Evolutionary conservation across 2,113 vertebrate species (phyloP), one percentile per base, ranked within the genome.

Genomic region (Oncorhynchus masou): DNA sequence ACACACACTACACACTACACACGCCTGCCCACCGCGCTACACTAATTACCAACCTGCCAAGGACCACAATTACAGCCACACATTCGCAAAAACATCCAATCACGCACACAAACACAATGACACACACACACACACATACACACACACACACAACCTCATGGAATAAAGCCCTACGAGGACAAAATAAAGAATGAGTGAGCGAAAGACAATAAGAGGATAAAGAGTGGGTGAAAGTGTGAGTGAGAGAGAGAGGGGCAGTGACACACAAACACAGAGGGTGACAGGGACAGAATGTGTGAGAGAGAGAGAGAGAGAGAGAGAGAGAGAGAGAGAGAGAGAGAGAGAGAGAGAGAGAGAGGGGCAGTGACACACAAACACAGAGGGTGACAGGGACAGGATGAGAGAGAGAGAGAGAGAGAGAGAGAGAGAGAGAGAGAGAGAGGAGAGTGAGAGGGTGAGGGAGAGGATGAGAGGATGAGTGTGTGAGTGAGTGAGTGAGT

Each of bases 1-100:
- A 62, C 92, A 93, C 86, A 86, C 90, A 87, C 29, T 27, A 31
- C 29, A 31, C 29, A 31, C 84, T 90, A 89, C 92, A 16, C 74
- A 84, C 51, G 64, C 79, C 70, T 86, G 80, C 84, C 88, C 94
- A 84, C 84, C 81, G 81, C 65, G 25, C 65, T 39, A 73, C 84
- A 86, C 84, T 91, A 94, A 95, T 94, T 95, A 94, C 94, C 93
- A 92, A 80, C 88, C 87, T 83, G 82, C 90, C 90, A 88, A 86
- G 84, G 84, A 85, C 81, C 74, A 54, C 75, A 81, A 75, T 74
- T 65, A 74, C 25, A 73, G 27, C 5, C 9, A 74, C 51, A 54
- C 78, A 81, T 11, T 70, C 57, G 74, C 74, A 39, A 66, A 77
- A 74, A 77, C 59, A 57, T 74, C 71, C 76, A 76, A 45, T 64